phyloP scores from a whole-genome alignment of 2,113 vertebrate species.

The Rhadina sibilatrix region DNA sequence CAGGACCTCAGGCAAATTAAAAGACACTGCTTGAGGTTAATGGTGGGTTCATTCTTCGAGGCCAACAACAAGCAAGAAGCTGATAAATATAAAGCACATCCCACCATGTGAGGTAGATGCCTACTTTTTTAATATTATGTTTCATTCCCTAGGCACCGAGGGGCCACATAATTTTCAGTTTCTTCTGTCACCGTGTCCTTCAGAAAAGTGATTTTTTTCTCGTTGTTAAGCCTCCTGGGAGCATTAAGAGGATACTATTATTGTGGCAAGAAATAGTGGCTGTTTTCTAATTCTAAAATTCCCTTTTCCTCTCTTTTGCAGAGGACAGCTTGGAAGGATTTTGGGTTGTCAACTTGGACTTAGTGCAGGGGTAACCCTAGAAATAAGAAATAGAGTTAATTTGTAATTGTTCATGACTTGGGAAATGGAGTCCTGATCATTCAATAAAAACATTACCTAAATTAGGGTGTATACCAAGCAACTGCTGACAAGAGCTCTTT shows the following conservation, averaged over 20 bases:
- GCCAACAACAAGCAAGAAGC: background rate
- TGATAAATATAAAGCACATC: slow-evolving; percentile 20
- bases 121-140: background rate
- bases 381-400: background rate
- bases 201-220: background rate
- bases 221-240: background rate
- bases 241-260: background rate
- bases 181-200: background rate
- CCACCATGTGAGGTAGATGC: background rate
- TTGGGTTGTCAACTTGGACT: background rate
- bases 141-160: background rate
- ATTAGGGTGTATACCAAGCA: background rate
- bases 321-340: background rate
- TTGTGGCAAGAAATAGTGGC: background rate
- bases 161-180: slow-evolving; percentile 5
- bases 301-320: background rate
- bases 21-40: slow-evolving; percentile 9
- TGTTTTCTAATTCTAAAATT: background rate
- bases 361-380: background rate
- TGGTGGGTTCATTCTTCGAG: background rate
- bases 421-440: background rate
- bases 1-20: background rate
- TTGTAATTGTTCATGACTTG: background rate
- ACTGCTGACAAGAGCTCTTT: background rate
- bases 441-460: background rate